Percentiles rank a stretch among this genome's conserved stretches.
Conservation (phyloP, 2,113 vertebrate genomes). For the Notarius quadriscutis region DNA sequence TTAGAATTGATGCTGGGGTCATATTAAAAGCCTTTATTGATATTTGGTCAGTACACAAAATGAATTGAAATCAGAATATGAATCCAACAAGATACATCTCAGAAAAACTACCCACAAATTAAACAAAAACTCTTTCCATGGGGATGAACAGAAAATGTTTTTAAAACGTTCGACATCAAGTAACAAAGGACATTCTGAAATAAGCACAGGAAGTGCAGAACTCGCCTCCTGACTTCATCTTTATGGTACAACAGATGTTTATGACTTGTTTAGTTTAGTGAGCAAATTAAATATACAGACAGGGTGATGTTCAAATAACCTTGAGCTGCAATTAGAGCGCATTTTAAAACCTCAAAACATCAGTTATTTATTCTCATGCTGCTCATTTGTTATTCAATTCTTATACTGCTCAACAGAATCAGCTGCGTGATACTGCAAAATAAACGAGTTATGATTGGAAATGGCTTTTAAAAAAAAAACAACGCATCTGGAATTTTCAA, state of each 20-base stretch:
- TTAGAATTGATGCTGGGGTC: conserved; percentile 56
- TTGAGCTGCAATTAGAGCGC: conserved; percentile 73
- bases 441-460: conserved; percentile 69
- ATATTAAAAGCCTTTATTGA: conserved; percentile 99
- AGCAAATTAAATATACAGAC: conserved; percentile 82
- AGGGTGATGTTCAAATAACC: conserved; percentile 80
- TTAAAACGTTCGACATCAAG: conserved; percentile 82
- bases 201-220: conserved; percentile 77
- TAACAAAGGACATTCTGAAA: conserved; percentile 77
- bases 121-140: conserved; percentile 85
- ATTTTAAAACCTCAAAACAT: conserved; percentile 75
- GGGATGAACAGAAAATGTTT: conserved; percentile 79
- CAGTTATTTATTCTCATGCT: conserved; percentile 80
- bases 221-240: conserved; percentile 83
- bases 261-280: conserved; percentile 74
- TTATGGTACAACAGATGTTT: conserved; percentile 84
- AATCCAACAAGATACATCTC: conserved; percentile 87
- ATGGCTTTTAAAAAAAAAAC: conserved; percentile 60
- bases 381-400: conserved; percentile 56
- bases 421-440: conserved; percentile 73
- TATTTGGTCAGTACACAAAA: conserved; percentile 99
- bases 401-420: conserved; percentile 40
- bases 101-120: conserved; percentile 91
- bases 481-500: conserved; percentile 26
- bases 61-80: conserved; percentile 97